Conservation (phyloP, 2,113 vertebrate genomes). For the Corapipo altera region DNA sequence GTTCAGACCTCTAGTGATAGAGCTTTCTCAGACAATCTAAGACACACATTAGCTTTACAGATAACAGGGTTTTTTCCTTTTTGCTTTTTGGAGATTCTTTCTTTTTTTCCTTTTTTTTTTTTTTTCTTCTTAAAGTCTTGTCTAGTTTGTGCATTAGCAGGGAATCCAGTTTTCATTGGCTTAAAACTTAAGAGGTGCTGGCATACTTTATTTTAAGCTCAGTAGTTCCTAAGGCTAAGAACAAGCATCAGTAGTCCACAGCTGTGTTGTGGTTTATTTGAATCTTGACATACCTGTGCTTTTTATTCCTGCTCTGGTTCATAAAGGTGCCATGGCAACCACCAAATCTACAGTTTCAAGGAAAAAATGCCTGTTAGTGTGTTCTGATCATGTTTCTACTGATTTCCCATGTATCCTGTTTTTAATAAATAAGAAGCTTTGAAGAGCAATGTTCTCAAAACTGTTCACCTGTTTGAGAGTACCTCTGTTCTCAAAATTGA, state of each 20-base stretch:
- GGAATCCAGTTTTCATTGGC: neutral
- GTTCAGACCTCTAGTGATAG: neutral
- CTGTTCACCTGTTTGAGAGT: too few relatives aligned
- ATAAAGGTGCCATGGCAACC: neutral
- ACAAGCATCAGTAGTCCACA: neutral
- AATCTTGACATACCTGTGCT: neutral
- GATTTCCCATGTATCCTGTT: neutral
- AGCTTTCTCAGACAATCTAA: neutral
- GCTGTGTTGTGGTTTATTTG: neutral
- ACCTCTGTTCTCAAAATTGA: neutral
- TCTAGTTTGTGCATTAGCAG: neutral
- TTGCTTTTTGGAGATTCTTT: neutral
- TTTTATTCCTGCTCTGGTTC: neutral
- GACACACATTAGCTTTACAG: neutral
- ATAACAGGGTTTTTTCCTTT: neutral
- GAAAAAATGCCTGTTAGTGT: neutral
- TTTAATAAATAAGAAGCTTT: neutral
- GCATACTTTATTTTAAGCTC: neutral
- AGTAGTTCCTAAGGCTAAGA: neutral
- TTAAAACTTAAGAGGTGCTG: neutral
- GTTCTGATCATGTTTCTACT: neutral
- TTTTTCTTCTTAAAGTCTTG: neutral
- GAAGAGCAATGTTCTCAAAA: neutral
- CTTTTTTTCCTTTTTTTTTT: neutral
- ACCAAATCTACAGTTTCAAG: neutral